Evolutionary conservation across 2,797 vertebrate species (phyloP).

Genomic region (Gymnothorax reevesii): DNA sequence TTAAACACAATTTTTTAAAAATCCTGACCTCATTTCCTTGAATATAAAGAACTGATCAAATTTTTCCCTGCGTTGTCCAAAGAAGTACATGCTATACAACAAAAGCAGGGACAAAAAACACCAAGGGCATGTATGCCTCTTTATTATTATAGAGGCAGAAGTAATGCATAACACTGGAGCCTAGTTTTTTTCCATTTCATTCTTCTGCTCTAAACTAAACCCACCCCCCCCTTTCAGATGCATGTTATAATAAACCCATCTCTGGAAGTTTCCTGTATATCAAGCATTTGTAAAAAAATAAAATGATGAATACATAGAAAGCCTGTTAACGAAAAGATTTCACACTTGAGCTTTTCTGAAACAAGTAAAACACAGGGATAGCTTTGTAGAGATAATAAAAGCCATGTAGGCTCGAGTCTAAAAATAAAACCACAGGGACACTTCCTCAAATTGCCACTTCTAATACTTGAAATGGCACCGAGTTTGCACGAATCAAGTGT

Average conservation of each 20-base stretch:
- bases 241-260: neutral
- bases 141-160: neutral
- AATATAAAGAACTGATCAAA: neutral
- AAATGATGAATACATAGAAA: neutral
- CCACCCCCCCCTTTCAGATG: neutral
- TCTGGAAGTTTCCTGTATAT: neutral
- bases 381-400: neutral
- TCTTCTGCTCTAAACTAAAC: neutral
- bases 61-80: neutral
- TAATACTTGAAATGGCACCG: neutral
- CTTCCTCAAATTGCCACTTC: conserved; percentile 14
- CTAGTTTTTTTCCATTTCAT: neutral
- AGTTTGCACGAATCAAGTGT: neutral
- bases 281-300: neutral
- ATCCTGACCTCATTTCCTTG: neutral
- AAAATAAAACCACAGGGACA: neutral
- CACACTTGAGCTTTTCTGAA: conserved; percentile 3
- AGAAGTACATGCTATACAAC: neutral
- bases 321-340: neutral
- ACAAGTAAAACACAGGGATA: conserved; percentile 4
- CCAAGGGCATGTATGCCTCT: neutral
- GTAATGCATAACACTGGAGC: neutral
- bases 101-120: neutral
- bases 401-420: neutral
- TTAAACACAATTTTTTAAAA: neutral